These are phyloP conservation scores for Sanderia malayensis DNA, from an alignment of 30 jellyfish, hydroid and myxozoan species.

Conservation along the genomic window DNA sequence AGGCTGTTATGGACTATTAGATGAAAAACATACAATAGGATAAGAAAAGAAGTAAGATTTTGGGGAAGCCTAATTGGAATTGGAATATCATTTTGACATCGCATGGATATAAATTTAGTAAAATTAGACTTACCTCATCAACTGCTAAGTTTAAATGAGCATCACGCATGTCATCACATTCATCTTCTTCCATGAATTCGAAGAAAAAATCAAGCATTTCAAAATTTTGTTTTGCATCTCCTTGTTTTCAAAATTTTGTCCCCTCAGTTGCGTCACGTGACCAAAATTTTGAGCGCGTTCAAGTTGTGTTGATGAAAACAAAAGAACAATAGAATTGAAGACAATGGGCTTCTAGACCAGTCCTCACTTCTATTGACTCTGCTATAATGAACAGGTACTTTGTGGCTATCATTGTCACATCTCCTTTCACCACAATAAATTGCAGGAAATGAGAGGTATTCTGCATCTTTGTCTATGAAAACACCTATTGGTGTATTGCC, in stretches of 20 bases:
- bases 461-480: too few relatives aligned
- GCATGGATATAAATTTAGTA: constrained; percentile 1
- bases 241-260: neutral
- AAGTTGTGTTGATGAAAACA: constrained; percentile 1
- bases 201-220: constrained; percentile 1
- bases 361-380: constrained; percentile 1
- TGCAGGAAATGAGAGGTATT: too few relatives aligned
- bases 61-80: neutral
- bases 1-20: constrained; percentile 3
- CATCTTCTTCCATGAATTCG: constrained; percentile 3
- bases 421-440: too few relatives aligned
- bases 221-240: neutral
- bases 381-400: too few relatives aligned
- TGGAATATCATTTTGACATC: neutral
- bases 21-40: neutral
- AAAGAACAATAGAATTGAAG: constrained; percentile 1
- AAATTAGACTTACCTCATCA: neutral
- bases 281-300: constrained; percentile 3
- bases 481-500: too few relatives aligned
- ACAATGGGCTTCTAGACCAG: constrained; percentile 3
- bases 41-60: neutral
- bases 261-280: constrained; percentile 5
- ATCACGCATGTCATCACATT: constrained; percentile 1
- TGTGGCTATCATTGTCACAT: too few relatives aligned
- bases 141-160: constrained; percentile 2